Conservation (phyloP, 2,113 vertebrate species). For the Lichenostomus cassidix region DNA sequence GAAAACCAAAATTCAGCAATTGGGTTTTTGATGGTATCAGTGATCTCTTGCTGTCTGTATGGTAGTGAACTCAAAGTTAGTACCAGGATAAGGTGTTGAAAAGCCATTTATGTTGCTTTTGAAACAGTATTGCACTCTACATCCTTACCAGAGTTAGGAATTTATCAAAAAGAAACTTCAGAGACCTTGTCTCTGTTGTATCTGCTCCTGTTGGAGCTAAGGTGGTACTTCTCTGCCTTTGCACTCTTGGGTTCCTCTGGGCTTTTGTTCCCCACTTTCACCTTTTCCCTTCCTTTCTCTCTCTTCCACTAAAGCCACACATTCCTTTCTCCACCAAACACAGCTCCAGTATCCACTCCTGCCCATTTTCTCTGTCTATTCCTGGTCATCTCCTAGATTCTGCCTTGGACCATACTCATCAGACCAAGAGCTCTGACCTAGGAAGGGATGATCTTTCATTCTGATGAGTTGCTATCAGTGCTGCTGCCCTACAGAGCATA, state of each 20-base stretch:
- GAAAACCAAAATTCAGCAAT: not conserved
- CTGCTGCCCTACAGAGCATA: not conserved
- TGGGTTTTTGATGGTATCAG: not conserved
- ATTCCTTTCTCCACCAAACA: not conserved
- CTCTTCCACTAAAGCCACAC: not conserved
- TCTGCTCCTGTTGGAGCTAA: not conserved
- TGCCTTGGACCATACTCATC: not conserved
- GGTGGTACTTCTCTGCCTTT: not conserved
- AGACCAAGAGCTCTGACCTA: not conserved
- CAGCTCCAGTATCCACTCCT: not conserved
- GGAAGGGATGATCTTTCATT: not conserved
- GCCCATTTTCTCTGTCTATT: not conserved
- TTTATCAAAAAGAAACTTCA: not conserved
- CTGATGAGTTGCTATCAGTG: not conserved
- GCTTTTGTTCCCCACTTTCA: not conserved
- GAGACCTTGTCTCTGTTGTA: not conserved
- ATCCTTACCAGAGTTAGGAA: not conserved
- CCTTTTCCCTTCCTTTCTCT: not conserved
- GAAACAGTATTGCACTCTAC: not conserved
- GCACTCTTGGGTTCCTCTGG: not conserved
- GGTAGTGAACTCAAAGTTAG: not conserved
- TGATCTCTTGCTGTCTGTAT: not conserved
- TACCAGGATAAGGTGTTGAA: not conserved
- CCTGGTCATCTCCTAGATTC: not conserved
- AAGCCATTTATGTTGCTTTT: not conserved